These are phyloP conservation scores for Hirtodrosophila confusa DNA, from an alignment of 2,888 invertebrate species.

Conservation along the genomic window DNA sequence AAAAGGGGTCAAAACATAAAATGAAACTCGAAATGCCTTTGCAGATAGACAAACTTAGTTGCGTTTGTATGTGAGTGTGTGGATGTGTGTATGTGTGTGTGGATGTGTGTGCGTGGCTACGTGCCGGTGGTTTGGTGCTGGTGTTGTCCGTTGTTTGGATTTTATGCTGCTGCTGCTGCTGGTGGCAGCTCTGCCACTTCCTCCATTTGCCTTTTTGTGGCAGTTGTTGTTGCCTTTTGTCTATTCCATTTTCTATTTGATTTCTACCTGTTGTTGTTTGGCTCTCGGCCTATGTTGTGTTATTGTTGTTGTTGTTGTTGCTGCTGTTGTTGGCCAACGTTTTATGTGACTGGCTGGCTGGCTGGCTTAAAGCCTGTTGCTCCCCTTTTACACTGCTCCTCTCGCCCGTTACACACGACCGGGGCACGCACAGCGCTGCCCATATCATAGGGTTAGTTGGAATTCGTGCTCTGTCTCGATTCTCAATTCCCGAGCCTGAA, in stretches of 20 bases:
- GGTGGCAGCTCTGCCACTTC: slow-evolving; percentile 60
- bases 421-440: slow-evolving; percentile 54
- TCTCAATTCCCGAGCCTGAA: slow-evolving; percentile 52
- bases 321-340: slow-evolving; percentile 37
- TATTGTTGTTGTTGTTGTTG: slow-evolving; percentile 18
- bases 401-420: slow-evolving; percentile 39
- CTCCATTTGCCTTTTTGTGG: slow-evolving; percentile 68
- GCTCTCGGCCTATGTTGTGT: slow-evolving; percentile 40
- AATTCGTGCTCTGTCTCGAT: slow-evolving; percentile 38
- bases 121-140: slow-evolving; percentile 63
- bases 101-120: slow-evolving; percentile 49
- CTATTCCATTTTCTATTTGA: slow-evolving; percentile 78
- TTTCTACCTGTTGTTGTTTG: slow-evolving; percentile 75
- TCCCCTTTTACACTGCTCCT: slow-evolving; percentile 64
- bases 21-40: slow-evolving; percentile 80
- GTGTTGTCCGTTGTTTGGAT: slow-evolving; percentile 67
- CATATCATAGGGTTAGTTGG: slow-evolving; percentile 59
- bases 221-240: slow-evolving; percentile 57
- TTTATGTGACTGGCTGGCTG: slow-evolving; percentile 43
- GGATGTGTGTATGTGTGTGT: slow-evolving; percentile 19
- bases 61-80: slow-evolving; percentile 44
- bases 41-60: slow-evolving; percentile 75
- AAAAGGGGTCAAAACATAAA: slow-evolving; percentile 83
- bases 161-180: slow-evolving; percentile 47
- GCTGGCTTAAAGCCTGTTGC: slow-evolving; percentile 68